Percentiles rank a stretch among this genome's conserved stretches.
Evolutionary conservation across 2,797 vertebrate species (phyloP).

Genomic region (Simalia tracyae): DNA sequence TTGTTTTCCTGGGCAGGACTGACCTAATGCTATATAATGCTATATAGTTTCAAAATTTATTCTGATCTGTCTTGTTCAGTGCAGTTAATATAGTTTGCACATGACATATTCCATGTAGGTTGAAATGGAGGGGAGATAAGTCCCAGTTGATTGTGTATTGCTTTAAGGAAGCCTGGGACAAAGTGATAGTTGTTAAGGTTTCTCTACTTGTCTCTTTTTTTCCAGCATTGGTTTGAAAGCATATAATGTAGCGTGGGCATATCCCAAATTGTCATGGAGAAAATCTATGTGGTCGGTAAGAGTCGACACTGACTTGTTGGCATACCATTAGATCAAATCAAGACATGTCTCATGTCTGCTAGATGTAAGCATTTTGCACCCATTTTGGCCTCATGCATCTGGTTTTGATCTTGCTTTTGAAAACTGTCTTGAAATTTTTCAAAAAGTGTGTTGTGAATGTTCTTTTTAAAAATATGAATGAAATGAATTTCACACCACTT

Average conservation of each 20-base stretch:
- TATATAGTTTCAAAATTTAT: neutral
- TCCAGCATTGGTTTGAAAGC: neutral
- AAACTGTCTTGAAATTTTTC: no score
- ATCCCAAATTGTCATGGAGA: neutral
- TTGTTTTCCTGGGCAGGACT: neutral
- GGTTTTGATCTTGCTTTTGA: no score
- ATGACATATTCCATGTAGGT: neutral
- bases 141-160: neutral
- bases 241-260: neutral
- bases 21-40: neutral
- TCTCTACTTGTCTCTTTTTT: neutral
- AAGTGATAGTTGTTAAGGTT: neutral
- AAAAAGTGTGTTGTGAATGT: no score
- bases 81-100: neutral
- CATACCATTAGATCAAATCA: neutral
- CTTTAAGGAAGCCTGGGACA: neutral
- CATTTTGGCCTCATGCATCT: no score
- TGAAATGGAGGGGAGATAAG: neutral
- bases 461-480: no score
- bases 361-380: no score
- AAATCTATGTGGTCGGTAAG: neutral
- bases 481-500: no score
- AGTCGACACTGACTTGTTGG: neutral
- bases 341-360: no score
- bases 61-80: neutral